phyloP scores from a whole-genome alignment of 1,140 invertebrate species.

The Macrobrachium nipponense region DNA sequence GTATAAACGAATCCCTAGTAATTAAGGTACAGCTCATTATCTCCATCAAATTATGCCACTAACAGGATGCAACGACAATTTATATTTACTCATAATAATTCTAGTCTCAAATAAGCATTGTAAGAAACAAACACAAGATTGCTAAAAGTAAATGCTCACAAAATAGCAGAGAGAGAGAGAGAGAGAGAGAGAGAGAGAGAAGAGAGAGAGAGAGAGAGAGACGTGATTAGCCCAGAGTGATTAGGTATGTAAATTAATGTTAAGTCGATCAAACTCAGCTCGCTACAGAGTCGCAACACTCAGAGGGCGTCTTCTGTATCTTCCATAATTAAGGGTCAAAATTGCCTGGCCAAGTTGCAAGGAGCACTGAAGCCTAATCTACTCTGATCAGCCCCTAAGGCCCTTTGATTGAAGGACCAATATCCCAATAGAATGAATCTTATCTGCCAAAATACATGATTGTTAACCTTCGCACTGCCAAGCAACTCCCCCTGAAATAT shows the following conservation, averaged over 20 bases:
- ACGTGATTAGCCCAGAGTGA: slow-evolving; percentile 58
- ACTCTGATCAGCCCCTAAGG: slow-evolving; percentile 49
- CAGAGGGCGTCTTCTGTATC: slow-evolving; percentile 24
- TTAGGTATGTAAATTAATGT: slow-evolving; percentile 63
- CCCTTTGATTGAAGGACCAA: slow-evolving; percentile 43
- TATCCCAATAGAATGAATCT: slow-evolving; percentile 45
- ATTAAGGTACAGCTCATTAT: no score
- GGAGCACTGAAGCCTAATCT: slow-evolving; percentile 26
- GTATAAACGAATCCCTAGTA: no score
- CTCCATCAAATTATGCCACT: no score
- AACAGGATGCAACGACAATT: no score
- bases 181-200: slow-evolving; percentile 11
- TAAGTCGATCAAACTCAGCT: slow-evolving; percentile 60
- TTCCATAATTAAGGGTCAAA: slow-evolving; percentile 44
- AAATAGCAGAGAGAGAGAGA: background rate
- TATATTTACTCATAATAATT: no score
- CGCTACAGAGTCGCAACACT: slow-evolving; percentile 44
- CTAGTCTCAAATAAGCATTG: background rate
- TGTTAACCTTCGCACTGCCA: slow-evolving; percentile 44
- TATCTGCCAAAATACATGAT: slow-evolving; percentile 48
- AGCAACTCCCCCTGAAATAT: background rate
- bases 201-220: slow-evolving; percentile 31
- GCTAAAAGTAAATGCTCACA: no score
- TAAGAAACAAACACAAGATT: background rate
- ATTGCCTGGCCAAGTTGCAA: slow-evolving; percentile 34